Evolutionary conservation across 2,113 vertebrate genomes (phyloP), one percentile per base, ranked within the genome.

Genomic region (Thomomys bottae): DNA sequence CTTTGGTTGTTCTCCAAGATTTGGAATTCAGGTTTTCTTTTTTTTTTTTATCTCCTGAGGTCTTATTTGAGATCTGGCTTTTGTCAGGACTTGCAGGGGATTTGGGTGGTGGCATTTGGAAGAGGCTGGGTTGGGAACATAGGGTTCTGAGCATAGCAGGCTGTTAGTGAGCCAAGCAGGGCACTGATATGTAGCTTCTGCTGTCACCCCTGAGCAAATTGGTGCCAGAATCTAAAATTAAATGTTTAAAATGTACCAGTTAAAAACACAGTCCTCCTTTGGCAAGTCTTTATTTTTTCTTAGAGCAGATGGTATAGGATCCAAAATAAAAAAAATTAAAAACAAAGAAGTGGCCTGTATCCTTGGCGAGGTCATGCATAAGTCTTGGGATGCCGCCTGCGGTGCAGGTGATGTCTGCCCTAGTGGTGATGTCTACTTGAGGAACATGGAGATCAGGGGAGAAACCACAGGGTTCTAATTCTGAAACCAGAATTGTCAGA

Each of bases 21-120:
- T 79, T 88, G 75, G 18, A 32, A 34, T 49, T 67, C 63, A 59
- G 38, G 73, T 9, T n/a, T 92, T 61, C 64, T n/a, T n/a, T n/a
- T n/a, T n/a, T n/a, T n/a, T n/a, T n/a, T n/a, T n/a, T n/a, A n/a
- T 15, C 49, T 15, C 49, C 78, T 40, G 12, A 54, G 24, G 21
- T 87, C 67, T 72, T 71, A 81, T 54, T 96, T 61, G 17, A 80
- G 88, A 20, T 68, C 70, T 66, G 68, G 87, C 34, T 54, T 26
- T 88, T 8, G 15, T 89, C 67, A 64, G 87, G 45, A 87, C 68
- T 91, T 14, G 21, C 9, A 49, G 38, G 38, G 23, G 57, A 36
- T 70, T 36, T 17, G 6, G 40, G 64, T 59, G 84, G 18, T 73
- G 57, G 54, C 5, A 1, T 80, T 49, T 67, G 85, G 77, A 36